Conservation (phyloP, 2,888 invertebrate species). For the Litoditis marina region DNA sequence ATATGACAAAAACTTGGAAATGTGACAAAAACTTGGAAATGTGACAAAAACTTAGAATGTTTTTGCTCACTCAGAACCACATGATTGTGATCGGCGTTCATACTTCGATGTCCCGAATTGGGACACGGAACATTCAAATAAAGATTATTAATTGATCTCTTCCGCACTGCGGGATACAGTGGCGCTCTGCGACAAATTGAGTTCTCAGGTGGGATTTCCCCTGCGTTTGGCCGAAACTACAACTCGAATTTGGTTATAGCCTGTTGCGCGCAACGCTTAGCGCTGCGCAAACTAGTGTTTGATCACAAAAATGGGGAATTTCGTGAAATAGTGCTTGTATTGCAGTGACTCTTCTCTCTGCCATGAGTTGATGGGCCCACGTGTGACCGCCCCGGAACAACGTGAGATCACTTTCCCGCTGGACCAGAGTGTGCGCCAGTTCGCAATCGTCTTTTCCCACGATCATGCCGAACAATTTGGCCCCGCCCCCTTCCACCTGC, state of each 20-base stretch:
- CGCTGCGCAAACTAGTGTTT: too few relatives aligned
- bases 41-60: not conserved
- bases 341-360: conserved; percentile 32
- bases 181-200: too few relatives aligned
- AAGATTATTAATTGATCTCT: too few relatives aligned
- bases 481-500: conserved; percentile 32
- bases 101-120: too few relatives aligned
- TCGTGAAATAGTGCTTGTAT: not conserved
- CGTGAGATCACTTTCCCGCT: conserved; percentile 31
- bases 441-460: conserved; percentile 52
- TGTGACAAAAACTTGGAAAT: not conserved
- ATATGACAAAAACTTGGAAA: too few relatives aligned
- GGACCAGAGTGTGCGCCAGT: conserved; percentile 36
- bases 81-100: not conserved
- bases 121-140: too few relatives aligned
- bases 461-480: conserved; percentile 51
- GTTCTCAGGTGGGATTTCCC: too few relatives aligned
- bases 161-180: too few relatives aligned
- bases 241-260: too few relatives aligned
- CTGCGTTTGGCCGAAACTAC: too few relatives aligned
- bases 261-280: too few relatives aligned
- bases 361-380: conserved; percentile 37
- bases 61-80: not conserved
- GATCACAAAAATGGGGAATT: too few relatives aligned
- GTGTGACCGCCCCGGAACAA: conserved; percentile 23